Percentiles rank a stretch among this genome's conserved stretches.
Evolutionary conservation across 2,797 vertebrate genomes (phyloP).

Genomic region (Garrulus glandarius): DNA sequence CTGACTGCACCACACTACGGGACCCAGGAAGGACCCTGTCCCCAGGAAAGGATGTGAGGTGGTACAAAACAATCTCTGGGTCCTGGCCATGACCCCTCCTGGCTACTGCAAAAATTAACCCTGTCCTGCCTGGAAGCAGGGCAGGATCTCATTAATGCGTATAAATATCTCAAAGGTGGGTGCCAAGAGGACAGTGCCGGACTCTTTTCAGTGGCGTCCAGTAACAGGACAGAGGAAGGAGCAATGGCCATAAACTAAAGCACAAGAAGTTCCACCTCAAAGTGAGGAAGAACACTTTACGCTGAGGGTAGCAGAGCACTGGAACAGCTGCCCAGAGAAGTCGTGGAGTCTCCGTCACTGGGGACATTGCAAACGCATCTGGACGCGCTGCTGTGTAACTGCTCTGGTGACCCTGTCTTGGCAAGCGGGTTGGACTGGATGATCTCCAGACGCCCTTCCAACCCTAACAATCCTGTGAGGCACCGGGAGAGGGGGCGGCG

Average conservation of each 20-base stretch:
- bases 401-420: background rate
- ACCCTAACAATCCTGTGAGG: background rate
- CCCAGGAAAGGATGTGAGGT: background rate
- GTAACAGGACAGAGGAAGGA: background rate
- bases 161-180: background rate
- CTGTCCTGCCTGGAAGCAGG: background rate
- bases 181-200: rapidly evolving
- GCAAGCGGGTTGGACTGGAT: no score
- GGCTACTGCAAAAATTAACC: background rate
- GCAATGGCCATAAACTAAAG: background rate
- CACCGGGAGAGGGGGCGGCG: background rate
- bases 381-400: background rate
- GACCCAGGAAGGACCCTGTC: rapidly evolving
- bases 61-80: background rate
- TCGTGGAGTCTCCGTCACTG: background rate
- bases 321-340: background rate
- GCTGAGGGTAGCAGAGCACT: background rate
- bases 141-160: background rate
- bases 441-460: background rate
- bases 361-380: background rate
- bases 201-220: background rate
- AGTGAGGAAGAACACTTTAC: background rate
- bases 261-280: background rate
- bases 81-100: background rate
- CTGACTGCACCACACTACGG: rapidly evolving